These are phyloP conservation scores for Eupelmus urozonus DNA, from an alignment of 2,888 invertebrate species.

Conservation along the genomic window DNA sequence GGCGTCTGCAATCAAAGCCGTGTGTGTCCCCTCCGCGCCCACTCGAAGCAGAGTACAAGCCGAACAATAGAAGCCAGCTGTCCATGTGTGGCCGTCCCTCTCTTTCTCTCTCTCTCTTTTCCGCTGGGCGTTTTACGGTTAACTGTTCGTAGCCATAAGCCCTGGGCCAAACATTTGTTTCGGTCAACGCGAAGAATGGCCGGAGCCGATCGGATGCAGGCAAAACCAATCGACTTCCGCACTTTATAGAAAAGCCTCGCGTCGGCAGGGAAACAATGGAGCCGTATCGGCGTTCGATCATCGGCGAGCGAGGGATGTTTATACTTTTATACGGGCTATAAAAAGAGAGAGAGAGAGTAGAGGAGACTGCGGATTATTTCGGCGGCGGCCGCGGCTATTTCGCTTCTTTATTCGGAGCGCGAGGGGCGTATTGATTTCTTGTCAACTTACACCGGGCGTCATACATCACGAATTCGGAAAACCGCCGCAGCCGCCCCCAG, in stretches of 20 bases:
- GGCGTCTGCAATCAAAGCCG: no score
- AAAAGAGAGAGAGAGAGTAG: conserved; percentile 17
- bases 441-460: conserved; percentile 50
- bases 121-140: conserved; percentile 34
- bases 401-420: conserved; percentile 18
- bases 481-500: conserved; percentile 16
- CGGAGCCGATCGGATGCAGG: conserved; percentile 18
- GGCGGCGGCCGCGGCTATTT: conserved; percentile 19
- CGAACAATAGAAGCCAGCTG: no score
- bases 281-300: conserved; percentile 41
- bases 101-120: no score
- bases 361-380: conserved; percentile 38
- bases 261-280: conserved; percentile 32
- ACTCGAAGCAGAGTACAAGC: no score
- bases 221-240: conserved; percentile 55
- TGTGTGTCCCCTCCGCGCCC: no score
- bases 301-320: conserved; percentile 13
- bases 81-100: no score
- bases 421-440: conserved; percentile 51
- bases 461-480: conserved; percentile 57
- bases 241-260: conserved; percentile 32
- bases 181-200: conserved; percentile 36
- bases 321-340: conserved; percentile 25
- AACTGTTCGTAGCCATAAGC: conserved; percentile 26
- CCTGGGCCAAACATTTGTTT: conserved; percentile 44